Conservation (phyloP, 2,888 invertebrate genomes). For the Atrina japonica region DNA sequence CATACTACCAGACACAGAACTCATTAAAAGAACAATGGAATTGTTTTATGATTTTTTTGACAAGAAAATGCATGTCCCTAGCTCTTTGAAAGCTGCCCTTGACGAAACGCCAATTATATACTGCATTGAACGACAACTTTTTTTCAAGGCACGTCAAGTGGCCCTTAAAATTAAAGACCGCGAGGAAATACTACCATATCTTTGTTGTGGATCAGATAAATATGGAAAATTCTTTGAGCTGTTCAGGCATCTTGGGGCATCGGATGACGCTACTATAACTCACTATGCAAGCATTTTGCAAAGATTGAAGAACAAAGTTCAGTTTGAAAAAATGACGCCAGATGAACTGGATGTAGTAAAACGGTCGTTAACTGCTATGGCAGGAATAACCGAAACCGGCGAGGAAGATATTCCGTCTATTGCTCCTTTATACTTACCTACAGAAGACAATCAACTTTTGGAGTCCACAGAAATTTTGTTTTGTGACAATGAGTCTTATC, state of each 20-base stretch:
- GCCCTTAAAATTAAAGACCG: not conserved
- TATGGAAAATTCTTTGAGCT: conserved; percentile 25
- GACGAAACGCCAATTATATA: conserved; percentile 16
- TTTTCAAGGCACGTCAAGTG: conserved; percentile 7
- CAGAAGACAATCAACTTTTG: not conserved
- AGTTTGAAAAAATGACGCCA: not conserved
- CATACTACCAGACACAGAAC: not conserved
- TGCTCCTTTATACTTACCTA: conserved; percentile 13
- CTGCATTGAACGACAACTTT: not conserved
- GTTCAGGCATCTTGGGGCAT: conserved; percentile 24
- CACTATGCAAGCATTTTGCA: conserved; percentile 23
- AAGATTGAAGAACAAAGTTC: not conserved
- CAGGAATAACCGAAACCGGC: not conserved
- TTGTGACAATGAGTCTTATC: not conserved
- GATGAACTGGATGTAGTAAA: not conserved
- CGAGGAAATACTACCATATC: conserved; percentile 24
- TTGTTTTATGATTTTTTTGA: no score
- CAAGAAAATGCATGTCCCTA: no score
- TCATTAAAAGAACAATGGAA: no score
- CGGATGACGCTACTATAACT: conserved; percentile 12
- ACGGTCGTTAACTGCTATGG: conserved; percentile 6
- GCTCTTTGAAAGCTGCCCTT: conserved; percentile 2
- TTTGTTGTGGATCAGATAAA: conserved; percentile 10
- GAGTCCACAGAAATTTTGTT: conserved; percentile 18
- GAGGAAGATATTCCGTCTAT: not conserved